Evolutionary conservation across 2,888 invertebrate species (phyloP).

Genomic region (Cheilosia scutellata): DNA sequence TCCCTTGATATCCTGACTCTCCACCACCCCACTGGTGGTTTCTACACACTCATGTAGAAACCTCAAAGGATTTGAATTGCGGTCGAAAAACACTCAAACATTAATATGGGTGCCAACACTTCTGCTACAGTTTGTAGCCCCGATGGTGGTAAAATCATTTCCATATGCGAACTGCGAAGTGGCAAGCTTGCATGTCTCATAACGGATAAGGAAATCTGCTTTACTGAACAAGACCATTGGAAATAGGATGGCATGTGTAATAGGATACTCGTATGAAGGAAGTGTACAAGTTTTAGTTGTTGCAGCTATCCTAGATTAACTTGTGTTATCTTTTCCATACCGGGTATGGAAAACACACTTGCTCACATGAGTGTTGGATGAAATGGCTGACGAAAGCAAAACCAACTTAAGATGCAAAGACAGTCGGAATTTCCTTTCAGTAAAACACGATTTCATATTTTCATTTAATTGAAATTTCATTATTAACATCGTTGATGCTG

Average conservation of each 20-base stretch:
- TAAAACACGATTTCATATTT: neutral
- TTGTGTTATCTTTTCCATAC: neutral
- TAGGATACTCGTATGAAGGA: neutral
- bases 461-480: conserved; percentile 7
- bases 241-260: neutral
- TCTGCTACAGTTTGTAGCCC: neutral
- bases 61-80: neutral
- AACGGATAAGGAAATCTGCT: neutral
- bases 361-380: neutral
- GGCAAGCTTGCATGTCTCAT: neutral
- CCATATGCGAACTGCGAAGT: neutral
- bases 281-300: neutral
- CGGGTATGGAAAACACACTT: neutral
- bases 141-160: neutral
- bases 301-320: neutral
- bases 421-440: neutral
- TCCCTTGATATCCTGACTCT: too few relatives aligned
- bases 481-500: neutral
- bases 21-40: too few relatives aligned
- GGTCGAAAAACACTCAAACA: neutral
- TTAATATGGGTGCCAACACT: neutral
- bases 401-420: neutral
- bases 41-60: neutral
- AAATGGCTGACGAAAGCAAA: neutral
- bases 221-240: neutral